Percentiles rank a stretch among this genome's conserved stretches.
These are phyloP conservation scores for Temnopleurus reevesii DNA, from an alignment of 53 echinoderm and acorn worm species.

Conservation along the genomic window DNA sequence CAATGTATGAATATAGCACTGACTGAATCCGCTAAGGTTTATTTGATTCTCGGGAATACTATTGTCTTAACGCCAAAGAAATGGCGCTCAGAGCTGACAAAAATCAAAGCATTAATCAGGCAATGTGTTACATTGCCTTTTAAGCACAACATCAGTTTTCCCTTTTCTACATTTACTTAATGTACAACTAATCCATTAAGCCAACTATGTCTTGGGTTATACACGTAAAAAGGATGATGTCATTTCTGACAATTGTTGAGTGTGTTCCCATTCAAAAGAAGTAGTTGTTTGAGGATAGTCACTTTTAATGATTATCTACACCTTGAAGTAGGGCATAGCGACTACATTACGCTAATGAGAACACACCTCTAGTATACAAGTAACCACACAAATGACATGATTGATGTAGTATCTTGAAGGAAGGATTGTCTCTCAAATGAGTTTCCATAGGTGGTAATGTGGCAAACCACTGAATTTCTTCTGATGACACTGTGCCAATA, in stretches of 20 bases:
- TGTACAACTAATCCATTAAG: constrained; percentile 33
- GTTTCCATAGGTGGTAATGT: neutral
- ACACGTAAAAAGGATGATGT: constrained; percentile 11
- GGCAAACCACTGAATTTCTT: constrained; percentile 16
- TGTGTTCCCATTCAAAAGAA: too few relatives aligned
- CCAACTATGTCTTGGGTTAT: neutral
- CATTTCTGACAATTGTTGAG: neutral
- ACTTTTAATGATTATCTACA: too few relatives aligned
- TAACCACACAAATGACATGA: neutral
- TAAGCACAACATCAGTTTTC: neutral
- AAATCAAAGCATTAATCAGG: neutral
- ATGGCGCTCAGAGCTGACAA: too few relatives aligned
- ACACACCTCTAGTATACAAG: neutral
- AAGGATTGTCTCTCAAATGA: constrained; percentile 35
- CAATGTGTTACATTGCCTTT: constrained; percentile 13
- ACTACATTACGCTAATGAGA: too few relatives aligned
- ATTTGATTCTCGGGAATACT: too few relatives aligned
- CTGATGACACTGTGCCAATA: neutral
- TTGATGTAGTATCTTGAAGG: constrained; percentile 37
- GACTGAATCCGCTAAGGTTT: too few relatives aligned
- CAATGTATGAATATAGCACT: too few relatives aligned
- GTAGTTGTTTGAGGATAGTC: too few relatives aligned
- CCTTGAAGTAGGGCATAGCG: too few relatives aligned
- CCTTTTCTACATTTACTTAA: neutral
- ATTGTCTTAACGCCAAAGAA: too few relatives aligned